These are phyloP conservation scores for Halocynthia aurantium DNA, from an alignment of 23 tunicate species.

Conservation along the genomic window DNA sequence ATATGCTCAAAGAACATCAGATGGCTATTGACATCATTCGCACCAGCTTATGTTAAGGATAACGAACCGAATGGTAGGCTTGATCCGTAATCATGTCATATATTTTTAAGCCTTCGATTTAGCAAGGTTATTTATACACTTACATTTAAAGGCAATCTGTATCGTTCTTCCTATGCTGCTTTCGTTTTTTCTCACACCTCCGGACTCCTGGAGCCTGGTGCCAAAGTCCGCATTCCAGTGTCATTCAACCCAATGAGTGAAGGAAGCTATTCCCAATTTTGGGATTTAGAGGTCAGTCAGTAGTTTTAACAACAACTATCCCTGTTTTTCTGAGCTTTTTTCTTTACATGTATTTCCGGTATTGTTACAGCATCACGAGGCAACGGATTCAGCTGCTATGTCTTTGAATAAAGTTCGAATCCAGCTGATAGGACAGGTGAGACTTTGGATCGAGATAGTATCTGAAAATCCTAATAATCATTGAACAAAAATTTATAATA, in stretches of 20 bases:
- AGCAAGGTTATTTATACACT: too few relatives aligned
- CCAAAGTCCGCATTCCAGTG: constrained; percentile 57
- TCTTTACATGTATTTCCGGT: neutral
- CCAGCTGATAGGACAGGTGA: constrained; percentile 56
- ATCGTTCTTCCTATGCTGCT: constrained; percentile 74
- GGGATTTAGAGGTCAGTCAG: constrained; percentile 65
- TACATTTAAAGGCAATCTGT: constrained; percentile 34
- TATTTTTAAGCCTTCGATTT: neutral
- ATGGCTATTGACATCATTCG: constrained; percentile 31
- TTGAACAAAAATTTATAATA: neutral
- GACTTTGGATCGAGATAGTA: neutral
- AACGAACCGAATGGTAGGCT: constrained; percentile 22
- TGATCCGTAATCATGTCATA: neutral
- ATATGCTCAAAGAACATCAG: constrained; percentile 23
- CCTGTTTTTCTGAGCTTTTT: neutral
- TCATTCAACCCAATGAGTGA: constrained; percentile 73
- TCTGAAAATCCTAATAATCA: neutral
- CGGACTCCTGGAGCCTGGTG: constrained; percentile 58
- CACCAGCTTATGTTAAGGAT: constrained; percentile 29
- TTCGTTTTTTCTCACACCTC: constrained; percentile 63
- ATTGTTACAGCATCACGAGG: constrained; percentile 60
- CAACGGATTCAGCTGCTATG: constrained; percentile 46
- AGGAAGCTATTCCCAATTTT: constrained; percentile 64
- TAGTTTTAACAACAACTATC: neutral
- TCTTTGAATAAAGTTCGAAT: constrained; percentile 42